Conservation (phyloP, 2,888 invertebrate genomes). For the Lobophora halterata region DNA sequence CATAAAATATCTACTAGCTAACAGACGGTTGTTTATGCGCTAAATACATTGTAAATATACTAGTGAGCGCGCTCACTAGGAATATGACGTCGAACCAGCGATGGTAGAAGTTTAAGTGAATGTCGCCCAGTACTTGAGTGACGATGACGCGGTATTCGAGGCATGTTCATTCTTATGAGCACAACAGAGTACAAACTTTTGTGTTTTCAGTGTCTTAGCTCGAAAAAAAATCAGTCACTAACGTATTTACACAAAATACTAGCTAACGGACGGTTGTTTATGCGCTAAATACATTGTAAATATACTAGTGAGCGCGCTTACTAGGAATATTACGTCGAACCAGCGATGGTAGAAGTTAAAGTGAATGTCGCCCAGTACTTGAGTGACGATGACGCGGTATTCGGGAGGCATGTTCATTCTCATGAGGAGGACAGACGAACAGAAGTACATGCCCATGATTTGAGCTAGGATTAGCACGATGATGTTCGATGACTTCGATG, state of each 20-base stretch:
- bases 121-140: no score
- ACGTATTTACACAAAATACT: constrained; percentile 23
- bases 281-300: constrained; percentile 97
- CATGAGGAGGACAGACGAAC: constrained; percentile 97
- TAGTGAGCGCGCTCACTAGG: constrained; percentile 96
- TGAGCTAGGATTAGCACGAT: constrained; percentile 98
- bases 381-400: constrained; percentile 92
- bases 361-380: constrained; percentile 97
- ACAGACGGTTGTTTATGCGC: constrained; percentile 93
- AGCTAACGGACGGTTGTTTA: constrained; percentile 87
- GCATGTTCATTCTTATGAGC: no score
- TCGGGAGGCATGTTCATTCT: constrained; percentile 99
- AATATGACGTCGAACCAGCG: no score
- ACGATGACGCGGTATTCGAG: constrained; percentile 96
- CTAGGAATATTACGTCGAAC: constrained; percentile 99
- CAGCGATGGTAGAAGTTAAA: constrained; percentile 99
- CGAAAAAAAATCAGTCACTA: neutral
- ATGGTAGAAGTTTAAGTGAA: no score
- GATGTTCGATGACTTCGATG: constrained; percentile 98
- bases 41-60: constrained; percentile 96
- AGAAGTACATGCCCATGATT: constrained; percentile 99
- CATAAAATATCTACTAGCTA: constrained; percentile 46
- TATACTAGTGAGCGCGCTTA: constrained; percentile 97
- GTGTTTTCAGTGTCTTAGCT: no score
- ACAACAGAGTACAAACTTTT: no score